These are phyloP conservation scores for Thymallus thymallus DNA, from an alignment of 2,113 vertebrate species.

Conservation along the genomic window DNA sequence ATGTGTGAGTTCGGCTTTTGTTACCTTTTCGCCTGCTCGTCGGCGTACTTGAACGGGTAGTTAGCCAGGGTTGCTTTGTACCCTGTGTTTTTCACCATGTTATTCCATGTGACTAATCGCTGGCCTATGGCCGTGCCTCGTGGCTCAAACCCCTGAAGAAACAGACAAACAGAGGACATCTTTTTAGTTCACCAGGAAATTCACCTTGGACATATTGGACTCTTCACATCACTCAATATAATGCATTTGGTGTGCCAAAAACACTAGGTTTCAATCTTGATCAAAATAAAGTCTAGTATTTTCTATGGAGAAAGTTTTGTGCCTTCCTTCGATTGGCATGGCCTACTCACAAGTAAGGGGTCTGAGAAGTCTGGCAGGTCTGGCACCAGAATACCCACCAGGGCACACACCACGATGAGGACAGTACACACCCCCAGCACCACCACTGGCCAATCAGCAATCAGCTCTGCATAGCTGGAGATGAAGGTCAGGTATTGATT, in stretches of 20 bases:
- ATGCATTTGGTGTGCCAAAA: too few species aligned
- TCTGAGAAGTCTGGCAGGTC: slow-evolving; percentile 97
- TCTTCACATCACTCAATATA: too few species aligned
- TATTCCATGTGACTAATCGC: slow-evolving; percentile 97
- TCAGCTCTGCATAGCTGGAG: slow-evolving; percentile 87
- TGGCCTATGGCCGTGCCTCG: slow-evolving; percentile 95
- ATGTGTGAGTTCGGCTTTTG: background rate
- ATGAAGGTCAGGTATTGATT: slow-evolving; percentile 4
- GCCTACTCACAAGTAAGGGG: slow-evolving; percentile 86
- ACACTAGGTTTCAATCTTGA: background rate
- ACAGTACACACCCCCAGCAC: slow-evolving; percentile 94
- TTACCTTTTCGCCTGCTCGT: slow-evolving; percentile 96
- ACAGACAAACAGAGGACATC: too few species aligned
- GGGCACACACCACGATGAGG: slow-evolving; percentile 90
- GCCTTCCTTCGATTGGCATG: background rate
- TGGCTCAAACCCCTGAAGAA: slow-evolving; percentile 91
- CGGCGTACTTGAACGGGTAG: slow-evolving; percentile 97
- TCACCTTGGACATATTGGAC: too few species aligned
- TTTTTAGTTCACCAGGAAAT: too few species aligned
- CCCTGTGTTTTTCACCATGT: slow-evolving; percentile 98
- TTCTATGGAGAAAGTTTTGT: too few species aligned
- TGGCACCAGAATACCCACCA: slow-evolving; percentile 91
- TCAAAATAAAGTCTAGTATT: background rate
- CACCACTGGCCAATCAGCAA: slow-evolving; percentile 97
- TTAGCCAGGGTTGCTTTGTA: slow-evolving; percentile 98